phyloP scores from a whole-genome alignment of 2,888 invertebrate species.

The Mimumesa dahlbomi region DNA sequence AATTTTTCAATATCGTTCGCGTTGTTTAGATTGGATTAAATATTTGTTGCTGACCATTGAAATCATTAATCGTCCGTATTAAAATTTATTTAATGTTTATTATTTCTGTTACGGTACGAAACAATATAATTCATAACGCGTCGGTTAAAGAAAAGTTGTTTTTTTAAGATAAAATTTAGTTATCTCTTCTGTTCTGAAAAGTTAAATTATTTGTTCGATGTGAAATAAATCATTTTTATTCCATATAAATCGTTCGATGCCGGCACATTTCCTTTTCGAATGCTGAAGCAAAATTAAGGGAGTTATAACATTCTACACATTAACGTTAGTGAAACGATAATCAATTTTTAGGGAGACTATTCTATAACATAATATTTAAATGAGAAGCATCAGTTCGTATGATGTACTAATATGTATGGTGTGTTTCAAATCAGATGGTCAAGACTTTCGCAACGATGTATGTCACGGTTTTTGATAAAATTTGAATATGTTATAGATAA shows the following conservation, averaged over 20 bases:
- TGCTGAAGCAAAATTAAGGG: background rate
- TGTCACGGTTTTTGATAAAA: too few relatives aligned
- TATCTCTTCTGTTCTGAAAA: background rate
- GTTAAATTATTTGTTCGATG: too few relatives aligned
- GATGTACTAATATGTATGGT: background rate
- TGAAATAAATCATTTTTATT: background rate
- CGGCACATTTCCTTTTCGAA: background rate
- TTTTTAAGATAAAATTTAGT: background rate
- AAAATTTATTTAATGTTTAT: conserved; percentile 7
- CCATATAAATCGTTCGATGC: background rate
- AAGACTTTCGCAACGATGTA: too few relatives aligned
- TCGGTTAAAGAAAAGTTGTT: background rate
- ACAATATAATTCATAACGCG: background rate
- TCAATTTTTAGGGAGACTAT: background rate
- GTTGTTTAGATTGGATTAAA: conserved; percentile 26
- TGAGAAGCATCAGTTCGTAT: background rate
- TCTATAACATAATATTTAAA: background rate
- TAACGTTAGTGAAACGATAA: background rate
- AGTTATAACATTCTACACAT: background rate
- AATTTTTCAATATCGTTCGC: conserved; percentile 3
- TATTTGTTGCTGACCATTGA: conserved; percentile 9
- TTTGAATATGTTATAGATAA: too few relatives aligned
- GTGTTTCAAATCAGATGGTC: too few relatives aligned
- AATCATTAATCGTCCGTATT: background rate
- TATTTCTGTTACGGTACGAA: conserved; percentile 5